Percentiles rank a stretch among this genome's conserved stretches.
phyloP scores from a whole-genome alignment of 2,113 vertebrate genomes.

The Ciconia boyciana region DNA sequence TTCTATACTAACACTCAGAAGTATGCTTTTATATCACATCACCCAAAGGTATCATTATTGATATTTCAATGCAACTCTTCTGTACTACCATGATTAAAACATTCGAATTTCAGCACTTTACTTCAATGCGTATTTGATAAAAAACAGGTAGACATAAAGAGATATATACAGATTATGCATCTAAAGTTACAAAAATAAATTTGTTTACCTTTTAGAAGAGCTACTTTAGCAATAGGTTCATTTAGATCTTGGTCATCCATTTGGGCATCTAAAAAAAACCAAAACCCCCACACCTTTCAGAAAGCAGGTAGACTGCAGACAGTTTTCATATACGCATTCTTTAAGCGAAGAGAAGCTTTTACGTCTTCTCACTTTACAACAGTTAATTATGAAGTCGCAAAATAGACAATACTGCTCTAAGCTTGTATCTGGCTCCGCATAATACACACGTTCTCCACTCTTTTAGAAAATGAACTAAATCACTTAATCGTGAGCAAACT shows the following conservation, averaged over 20 bases:
- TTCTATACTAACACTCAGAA: neutral
- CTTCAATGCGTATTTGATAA: neutral
- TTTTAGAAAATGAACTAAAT: neutral
- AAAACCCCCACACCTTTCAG: neutral
- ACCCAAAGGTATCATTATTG: neutral
- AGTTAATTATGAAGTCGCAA: neutral
- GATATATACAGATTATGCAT: neutral
- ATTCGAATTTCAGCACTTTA: neutral
- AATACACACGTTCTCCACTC: neutral
- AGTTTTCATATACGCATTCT: neutral
- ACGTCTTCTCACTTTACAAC: neutral
- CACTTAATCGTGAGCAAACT: neutral
- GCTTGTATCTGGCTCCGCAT: neutral
- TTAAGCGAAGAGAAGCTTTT: neutral
- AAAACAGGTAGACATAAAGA: neutral
- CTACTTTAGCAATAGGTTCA: constrained; percentile 90
- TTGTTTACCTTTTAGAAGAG: constrained; percentile 90
- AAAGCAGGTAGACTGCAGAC: neutral
- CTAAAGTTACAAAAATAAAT: neutral
- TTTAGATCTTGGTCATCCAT: constrained; percentile 97
- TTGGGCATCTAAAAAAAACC: constrained; percentile 83
- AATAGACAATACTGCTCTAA: neutral
- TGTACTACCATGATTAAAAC: neutral
- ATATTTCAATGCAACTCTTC: neutral
- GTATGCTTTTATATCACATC: neutral